Evolutionary conservation across 2,888 invertebrate genomes (phyloP), one percentile per base, ranked within the genome.

Genomic region (Elysia crispata): DNA sequence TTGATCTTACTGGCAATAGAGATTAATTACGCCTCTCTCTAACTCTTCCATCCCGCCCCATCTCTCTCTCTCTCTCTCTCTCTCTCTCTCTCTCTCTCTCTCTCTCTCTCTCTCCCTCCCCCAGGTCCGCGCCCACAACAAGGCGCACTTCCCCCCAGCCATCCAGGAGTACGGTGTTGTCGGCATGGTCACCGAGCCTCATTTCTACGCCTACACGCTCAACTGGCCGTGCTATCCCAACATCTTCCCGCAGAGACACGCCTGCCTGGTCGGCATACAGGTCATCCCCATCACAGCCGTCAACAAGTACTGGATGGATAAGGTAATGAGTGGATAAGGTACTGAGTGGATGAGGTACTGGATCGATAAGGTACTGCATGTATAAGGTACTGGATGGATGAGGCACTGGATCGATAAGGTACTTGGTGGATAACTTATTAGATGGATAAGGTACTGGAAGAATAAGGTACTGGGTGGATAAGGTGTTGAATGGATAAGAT

Each of bases 211-310:
- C 18, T 89, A 89, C 81, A 89, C 89, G 0, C 83, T 89, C 49
- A 82, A 89, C 84, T 88, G 89, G 89, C 86, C 87, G 13, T 89
- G 89, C 79, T 86, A 85, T 77, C 89, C 89, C 0, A 86, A 86
- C 74, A 82, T 83, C 41, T 89, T 87, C 75, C 89, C 89, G 1
- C 87, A 87, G 86, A 81, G 89, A 62, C 89, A 89, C 78, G 89
- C 85, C 0, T 89, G 89, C 80, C 81, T 89, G 28, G 86, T 88
- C 1, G 89, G 89, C 20, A 89, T 89, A 5, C 89, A 89, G 80
- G 83, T 89, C 41, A 87, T 89, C 57, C 89, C 89, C 0, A 86
- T 89, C 66, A 89, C 86, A 8, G 83, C 88, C 18, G 86, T 85
- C 15, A 86, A 87, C 23, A 85, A 85, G 69, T 87, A 86, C 76